Evolutionary conservation across 2,888 invertebrate genomes (phyloP), one percentile per base, ranked within the genome.

Genomic region (Ochropleura plecta): DNA sequence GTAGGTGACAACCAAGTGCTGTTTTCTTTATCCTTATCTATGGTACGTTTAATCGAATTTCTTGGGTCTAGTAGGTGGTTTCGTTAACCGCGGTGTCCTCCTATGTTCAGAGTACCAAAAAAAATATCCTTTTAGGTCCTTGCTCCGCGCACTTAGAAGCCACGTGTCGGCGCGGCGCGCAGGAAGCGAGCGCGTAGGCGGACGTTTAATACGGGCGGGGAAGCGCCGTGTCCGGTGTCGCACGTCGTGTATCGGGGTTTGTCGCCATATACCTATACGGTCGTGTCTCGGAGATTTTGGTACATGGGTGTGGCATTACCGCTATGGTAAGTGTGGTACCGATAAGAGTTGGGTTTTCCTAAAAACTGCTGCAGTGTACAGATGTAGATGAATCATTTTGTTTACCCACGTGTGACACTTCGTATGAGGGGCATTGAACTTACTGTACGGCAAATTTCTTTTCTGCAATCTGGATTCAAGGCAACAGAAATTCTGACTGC

Each of bases 201-300:
- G 87, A 85, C 87, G 86, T 87, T 87, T 84, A 87, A 86, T 86
- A 87, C 87, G 87, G 87, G 87, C 84, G 78, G 87, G 87, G 87
- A 87, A 87, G 81, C 85, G 85, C 70, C 81, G 80, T 87, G 87
- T 87, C 87, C 87, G 87, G 87, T 87, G 76, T 84, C 64, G 78
- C 78, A 75, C 80, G 72, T 70, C 78, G 76, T 75, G 75, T 81
- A 85, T 82, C 86, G 72, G 83, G 53, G 83, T 79, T 83, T 86
- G 85, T 74, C 85, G 72, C 71, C 53, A 68, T 70, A 77, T 81
- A 74, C 48, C 66, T 85, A 78, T 42, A 82, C 44, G 12, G 59
- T 76, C 57, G 62, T 40, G 63, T 57, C 71, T 73, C 59, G 64
- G 53, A 74, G 70, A 75, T 75, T 76, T 76, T 40, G 55, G 72